Evolutionary conservation across 2,888 invertebrate species (phyloP).

Genomic region (Eupeodes luniger): DNA sequence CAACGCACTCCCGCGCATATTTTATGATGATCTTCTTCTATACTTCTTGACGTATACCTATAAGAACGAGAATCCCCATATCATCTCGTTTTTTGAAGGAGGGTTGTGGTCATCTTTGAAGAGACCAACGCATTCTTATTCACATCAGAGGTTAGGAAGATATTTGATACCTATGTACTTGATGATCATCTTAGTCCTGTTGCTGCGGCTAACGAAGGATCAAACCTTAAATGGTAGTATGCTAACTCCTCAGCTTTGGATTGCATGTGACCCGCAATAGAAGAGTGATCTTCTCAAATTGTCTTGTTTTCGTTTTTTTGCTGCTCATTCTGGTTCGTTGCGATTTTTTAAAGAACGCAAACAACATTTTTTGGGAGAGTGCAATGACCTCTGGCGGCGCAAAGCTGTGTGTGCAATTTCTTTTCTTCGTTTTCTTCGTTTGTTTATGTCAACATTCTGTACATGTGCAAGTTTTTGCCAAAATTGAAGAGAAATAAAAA

Average conservation of each 20-base stretch:
- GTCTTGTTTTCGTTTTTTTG: background rate
- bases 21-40: constrained; percentile 17
- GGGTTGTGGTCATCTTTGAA: background rate
- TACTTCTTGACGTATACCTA: too few relatives aligned
- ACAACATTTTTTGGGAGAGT: constrained; percentile 62
- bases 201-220: background rate
- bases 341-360: constrained; percentile 62
- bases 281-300: constrained; percentile 30
- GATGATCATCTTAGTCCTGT: constrained; percentile 25
- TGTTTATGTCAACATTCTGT: constrained; percentile 61
- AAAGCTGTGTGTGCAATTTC: constrained; percentile 63
- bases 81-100: background rate
- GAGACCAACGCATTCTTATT: constrained; percentile 9
- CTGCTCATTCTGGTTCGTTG: constrained; percentile 57
- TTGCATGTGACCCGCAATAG: constrained; percentile 49
- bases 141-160: constrained; percentile 21
- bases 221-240: background rate
- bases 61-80: background rate
- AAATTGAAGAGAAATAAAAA: constrained; percentile 31
- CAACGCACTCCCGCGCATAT: constrained; percentile 71
- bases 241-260: constrained; percentile 1
- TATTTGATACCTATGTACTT: constrained; percentile 51
- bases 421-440: constrained; percentile 44
- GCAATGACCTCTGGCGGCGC: constrained; percentile 67
- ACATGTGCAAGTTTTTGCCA: constrained; percentile 65